Conservation (phyloP, 2,113 vertebrate species). For the Tetrax tetrax region DNA sequence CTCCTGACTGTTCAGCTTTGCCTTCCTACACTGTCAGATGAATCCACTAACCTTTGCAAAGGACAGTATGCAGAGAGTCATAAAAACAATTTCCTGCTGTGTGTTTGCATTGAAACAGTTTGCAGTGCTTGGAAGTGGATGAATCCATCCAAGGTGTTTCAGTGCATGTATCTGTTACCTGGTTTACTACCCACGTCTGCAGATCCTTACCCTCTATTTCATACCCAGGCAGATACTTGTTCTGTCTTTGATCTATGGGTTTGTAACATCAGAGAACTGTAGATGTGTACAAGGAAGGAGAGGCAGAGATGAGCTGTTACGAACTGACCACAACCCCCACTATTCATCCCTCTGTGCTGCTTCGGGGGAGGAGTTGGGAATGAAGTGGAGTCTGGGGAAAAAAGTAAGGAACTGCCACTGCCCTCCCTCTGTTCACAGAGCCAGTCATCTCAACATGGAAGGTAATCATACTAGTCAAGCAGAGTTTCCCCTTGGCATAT, state of each 20-base stretch:
- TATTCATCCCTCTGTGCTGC: accelerated
- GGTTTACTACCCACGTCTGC: neutral
- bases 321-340: neutral
- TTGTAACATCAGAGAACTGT: neutral
- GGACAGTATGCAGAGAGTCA: neutral
- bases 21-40: neutral
- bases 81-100: neutral
- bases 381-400: neutral
- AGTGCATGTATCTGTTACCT: accelerated
- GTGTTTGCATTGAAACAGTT: neutral
- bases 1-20: neutral
- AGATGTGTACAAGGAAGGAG: neutral
- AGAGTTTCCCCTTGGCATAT: neutral
- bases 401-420: neutral
- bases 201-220: neutral
- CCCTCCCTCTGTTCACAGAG: neutral
- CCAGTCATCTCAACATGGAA: neutral
- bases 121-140: neutral
- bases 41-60: neutral
- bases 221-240: neutral
- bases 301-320: neutral
- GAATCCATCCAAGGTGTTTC: neutral
- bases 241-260: neutral
- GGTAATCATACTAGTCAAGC: neutral
- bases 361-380: accelerated